phyloP scores from a whole-genome alignment of 2,113 vertebrate genomes.

The Lepisosteus osseus region DNA sequence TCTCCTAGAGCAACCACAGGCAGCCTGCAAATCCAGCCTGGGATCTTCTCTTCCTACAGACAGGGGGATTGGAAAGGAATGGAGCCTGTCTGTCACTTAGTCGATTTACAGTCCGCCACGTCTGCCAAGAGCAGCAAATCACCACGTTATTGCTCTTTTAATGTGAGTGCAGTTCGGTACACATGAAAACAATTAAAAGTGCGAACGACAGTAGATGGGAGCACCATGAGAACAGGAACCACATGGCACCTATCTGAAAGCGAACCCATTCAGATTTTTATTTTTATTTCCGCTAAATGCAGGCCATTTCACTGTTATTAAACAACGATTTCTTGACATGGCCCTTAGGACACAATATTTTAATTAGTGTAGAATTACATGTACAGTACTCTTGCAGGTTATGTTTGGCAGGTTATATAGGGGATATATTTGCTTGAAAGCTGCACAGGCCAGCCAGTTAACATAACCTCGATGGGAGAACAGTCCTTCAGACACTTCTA shows the following conservation, averaged over 20 bases:
- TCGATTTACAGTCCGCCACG: constrained; percentile 48
- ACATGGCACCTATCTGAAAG: constrained; percentile 27
- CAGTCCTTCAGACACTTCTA: constrained; percentile 41
- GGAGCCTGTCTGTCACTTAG: constrained; percentile 46
- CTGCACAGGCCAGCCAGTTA: constrained; percentile 38
- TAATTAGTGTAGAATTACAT: too few species aligned
- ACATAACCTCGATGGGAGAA: constrained; percentile 36
- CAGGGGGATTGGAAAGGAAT: constrained; percentile 35
- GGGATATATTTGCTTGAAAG: too few species aligned
- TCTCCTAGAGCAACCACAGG: not conserved
- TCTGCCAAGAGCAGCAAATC: constrained; percentile 53
- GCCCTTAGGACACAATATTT: too few species aligned
- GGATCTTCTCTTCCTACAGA: constrained; percentile 36
- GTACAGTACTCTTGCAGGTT: too few species aligned
- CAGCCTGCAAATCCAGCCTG: constrained; percentile 39
- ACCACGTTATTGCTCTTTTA: constrained; percentile 43
- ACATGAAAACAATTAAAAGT: constrained; percentile 21
- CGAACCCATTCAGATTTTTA: too few species aligned
- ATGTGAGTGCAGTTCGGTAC: constrained; percentile 25
- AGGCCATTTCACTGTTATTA: too few species aligned
- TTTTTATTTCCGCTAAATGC: too few species aligned
- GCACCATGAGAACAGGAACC: not conserved
- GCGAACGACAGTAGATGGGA: not conserved
- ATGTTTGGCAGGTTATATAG: too few species aligned
- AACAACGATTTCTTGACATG: too few species aligned